Conservation (phyloP, 1,140 invertebrate genomes). For the Leptonema lineaticorne region DNA sequence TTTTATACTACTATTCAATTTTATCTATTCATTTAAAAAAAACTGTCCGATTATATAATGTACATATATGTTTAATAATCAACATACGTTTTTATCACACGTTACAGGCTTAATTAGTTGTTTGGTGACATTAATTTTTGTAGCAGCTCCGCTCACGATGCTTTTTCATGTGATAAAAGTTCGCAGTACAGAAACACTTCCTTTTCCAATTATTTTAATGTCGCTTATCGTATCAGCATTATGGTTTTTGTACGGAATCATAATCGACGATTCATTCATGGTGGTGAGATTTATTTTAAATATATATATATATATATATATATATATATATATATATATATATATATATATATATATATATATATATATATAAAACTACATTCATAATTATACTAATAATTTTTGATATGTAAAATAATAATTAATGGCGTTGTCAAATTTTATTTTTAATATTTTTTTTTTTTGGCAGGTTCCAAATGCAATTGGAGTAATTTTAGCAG, state of each 20-base stretch:
- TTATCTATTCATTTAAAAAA: conserved; percentile 28
- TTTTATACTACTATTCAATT: not conserved
- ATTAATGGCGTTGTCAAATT: too few relatives aligned
- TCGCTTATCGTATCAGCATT: conserved; percentile 72
- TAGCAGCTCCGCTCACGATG: conserved; percentile 75
- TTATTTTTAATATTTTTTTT: too few relatives aligned
- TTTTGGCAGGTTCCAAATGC: conserved; percentile 66
- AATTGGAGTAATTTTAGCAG: conserved; percentile 66
- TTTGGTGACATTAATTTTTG: conserved; percentile 71
- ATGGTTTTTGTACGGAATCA: conserved; percentile 74
- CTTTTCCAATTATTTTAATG: conserved; percentile 74
- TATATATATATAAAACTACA: too few relatives aligned
- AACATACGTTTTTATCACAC: not conserved
- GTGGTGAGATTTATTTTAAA: conserved; percentile 57
- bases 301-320: too few relatives aligned
- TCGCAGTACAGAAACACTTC: conserved; percentile 74
- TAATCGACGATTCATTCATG: conserved; percentile 71
- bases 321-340: too few relatives aligned
- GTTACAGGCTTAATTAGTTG: conserved; percentile 68
- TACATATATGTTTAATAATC: not conserved
- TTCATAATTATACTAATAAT: too few relatives aligned
- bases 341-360: too few relatives aligned
- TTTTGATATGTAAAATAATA: too few relatives aligned
- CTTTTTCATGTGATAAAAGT: conserved; percentile 73
- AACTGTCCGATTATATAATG: not conserved